Conservation (phyloP, 2,797 vertebrate genomes). For the Myotis pilosus region DNA sequence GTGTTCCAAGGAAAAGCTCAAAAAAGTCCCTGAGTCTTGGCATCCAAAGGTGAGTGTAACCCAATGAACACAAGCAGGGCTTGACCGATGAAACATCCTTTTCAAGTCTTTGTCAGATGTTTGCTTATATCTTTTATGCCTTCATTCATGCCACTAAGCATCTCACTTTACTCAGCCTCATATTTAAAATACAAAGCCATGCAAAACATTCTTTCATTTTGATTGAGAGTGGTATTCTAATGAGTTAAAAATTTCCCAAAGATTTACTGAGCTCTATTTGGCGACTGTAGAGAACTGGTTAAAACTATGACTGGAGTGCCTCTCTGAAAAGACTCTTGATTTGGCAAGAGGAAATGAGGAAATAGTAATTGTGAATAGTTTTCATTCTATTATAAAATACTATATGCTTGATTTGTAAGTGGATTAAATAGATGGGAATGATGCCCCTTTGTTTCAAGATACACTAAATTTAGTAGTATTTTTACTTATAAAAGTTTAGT, state of each 20-base stretch:
- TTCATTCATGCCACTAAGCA: background rate
- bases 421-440: background rate
- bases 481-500: background rate
- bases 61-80: background rate
- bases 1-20: background rate
- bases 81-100: background rate
- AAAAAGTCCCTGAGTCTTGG: background rate
- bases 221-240: slow-evolving; percentile 68
- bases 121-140: background rate
- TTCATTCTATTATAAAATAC: slow-evolving; percentile 12
- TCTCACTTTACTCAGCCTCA: background rate
- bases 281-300: slow-evolving; percentile 53
- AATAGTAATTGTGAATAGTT: background rate
- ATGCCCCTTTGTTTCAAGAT: background rate
- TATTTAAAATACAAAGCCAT: slow-evolving; percentile 16
- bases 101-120: background rate
- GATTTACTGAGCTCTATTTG: slow-evolving; percentile 54
- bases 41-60: background rate
- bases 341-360: background rate
- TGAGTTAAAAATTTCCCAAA: slow-evolving; percentile 65
- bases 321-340: slow-evolving; percentile 32
- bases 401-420: background rate
- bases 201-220: slow-evolving; percentile 55
- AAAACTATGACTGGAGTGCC: slow-evolving; percentile 40
- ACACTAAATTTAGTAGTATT: background rate